Evolutionary conservation across 2,888 invertebrate species (phyloP).

Genomic region (Gastrophysa polygoni): DNA sequence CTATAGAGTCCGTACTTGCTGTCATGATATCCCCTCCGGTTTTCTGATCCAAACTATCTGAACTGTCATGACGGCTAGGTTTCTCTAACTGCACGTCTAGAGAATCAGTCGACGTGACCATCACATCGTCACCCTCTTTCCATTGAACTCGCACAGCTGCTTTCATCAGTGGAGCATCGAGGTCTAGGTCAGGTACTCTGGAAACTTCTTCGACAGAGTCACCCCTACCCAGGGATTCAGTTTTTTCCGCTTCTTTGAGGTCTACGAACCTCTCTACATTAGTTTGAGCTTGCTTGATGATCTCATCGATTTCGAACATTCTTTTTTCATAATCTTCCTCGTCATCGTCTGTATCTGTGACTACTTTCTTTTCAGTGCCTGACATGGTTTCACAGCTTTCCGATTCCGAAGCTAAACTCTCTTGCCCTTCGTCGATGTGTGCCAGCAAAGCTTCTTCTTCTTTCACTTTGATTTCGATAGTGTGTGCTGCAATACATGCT

Average conservation of each 20-base stretch:
- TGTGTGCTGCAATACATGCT: slow-evolving; percentile 83
- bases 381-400: slow-evolving; percentile 68
- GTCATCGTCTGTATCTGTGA: slow-evolving; percentile 63
- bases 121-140: slow-evolving; percentile 59
- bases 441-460: slow-evolving; percentile 81
- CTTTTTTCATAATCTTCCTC: slow-evolving; percentile 69
- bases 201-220: slow-evolving; percentile 63
- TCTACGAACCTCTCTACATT: slow-evolving; percentile 69
- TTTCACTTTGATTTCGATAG: slow-evolving; percentile 81
- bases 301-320: slow-evolving; percentile 73
- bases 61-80: slow-evolving; percentile 64
- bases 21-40: slow-evolving; percentile 63
- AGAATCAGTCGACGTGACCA: slow-evolving; percentile 69
- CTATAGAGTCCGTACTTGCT: slow-evolving; percentile 65
- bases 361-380: slow-evolving; percentile 64
- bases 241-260: slow-evolving; percentile 64
- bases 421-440: slow-evolving; percentile 62
- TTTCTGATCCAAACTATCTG: slow-evolving; percentile 71
- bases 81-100: slow-evolving; percentile 62
- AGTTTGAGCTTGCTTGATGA: slow-evolving; percentile 69
- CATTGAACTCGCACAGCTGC: slow-evolving; percentile 57
- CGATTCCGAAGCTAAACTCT: slow-evolving; percentile 62
- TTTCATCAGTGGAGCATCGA: slow-evolving; percentile 56
- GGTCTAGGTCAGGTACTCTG: slow-evolving; percentile 62
- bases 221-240: slow-evolving; percentile 61